Conservation (phyloP, 2,113 vertebrate genomes). For the Periophthalmus modestus region DNA sequence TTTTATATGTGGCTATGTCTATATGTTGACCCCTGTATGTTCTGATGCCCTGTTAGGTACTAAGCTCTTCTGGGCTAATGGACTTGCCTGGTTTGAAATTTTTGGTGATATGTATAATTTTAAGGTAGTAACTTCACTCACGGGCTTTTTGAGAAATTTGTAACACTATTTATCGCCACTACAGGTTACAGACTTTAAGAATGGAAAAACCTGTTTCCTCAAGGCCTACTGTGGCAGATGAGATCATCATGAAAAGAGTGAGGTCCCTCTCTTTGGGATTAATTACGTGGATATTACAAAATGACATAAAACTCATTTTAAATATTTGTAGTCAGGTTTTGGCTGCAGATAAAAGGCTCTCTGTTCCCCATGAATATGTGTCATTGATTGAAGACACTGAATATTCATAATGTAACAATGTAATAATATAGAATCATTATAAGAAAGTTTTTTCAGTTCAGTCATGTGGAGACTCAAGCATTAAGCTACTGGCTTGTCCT, state of each 20-base stretch:
- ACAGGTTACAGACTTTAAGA: too few species aligned
- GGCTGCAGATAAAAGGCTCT: constrained; percentile 1
- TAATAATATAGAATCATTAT: not conserved
- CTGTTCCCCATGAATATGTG: not conserved
- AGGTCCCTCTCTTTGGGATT: not conserved
- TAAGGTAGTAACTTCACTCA: too few species aligned
- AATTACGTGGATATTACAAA: constrained; percentile 23
- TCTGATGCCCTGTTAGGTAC: too few species aligned
- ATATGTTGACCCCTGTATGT: too few species aligned
- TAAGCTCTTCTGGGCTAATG: too few species aligned
- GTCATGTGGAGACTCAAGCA: not conserved
- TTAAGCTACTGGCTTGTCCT: not conserved
- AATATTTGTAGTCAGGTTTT: not conserved
- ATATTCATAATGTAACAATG: not conserved
- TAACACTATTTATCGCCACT: too few species aligned
- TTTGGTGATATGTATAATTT: too few species aligned
- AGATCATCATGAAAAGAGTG: not conserved
- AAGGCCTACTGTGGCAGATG: not conserved
- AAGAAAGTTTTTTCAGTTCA: not conserved
- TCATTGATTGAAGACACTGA: not conserved
- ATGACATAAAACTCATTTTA: not conserved
- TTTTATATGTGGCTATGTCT: too few species aligned
- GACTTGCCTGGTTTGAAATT: too few species aligned
- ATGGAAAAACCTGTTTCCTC: too few species aligned
- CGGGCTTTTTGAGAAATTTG: too few species aligned